Conservation (phyloP, 2,797 vertebrate genomes). For the Cirrhinus mrigala region DNA sequence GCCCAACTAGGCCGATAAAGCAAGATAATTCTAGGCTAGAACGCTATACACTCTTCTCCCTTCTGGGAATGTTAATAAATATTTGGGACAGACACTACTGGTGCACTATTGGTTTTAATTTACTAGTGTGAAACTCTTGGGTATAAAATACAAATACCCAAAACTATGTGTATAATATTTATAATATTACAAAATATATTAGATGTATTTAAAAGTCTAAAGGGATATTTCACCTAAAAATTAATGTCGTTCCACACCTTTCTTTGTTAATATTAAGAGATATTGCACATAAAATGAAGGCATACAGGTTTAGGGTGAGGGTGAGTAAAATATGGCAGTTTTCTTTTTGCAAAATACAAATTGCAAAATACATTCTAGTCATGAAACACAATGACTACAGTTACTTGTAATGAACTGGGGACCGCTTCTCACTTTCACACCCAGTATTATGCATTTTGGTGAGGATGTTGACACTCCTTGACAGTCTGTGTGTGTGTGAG, state of each 20-base stretch:
- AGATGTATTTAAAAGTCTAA: background rate
- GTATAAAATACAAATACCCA: background rate
- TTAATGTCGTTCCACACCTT: background rate
- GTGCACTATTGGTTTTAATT: background rate
- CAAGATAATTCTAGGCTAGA: conserved; percentile 35
- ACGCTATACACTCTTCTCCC: conserved; percentile 8
- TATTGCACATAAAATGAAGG: background rate
- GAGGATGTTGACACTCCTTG: conserved; percentile 41
- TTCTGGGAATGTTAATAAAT: conserved; percentile 28
- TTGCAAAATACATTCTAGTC: background rate
- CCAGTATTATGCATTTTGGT: conserved; percentile 42
- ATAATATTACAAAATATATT: background rate
- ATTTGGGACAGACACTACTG: background rate
- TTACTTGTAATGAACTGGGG: conserved; percentile 32
- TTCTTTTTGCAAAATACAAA: too few species aligned
- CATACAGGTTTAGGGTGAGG: background rate
- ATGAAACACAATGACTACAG: conserved; percentile 24
- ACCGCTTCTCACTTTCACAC: conserved; percentile 39
- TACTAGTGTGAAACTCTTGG: background rate
- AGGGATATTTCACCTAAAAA: background rate
- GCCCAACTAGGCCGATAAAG: conserved; percentile 52
- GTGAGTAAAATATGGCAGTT: background rate
- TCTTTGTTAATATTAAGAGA: background rate
- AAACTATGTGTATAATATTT: background rate
- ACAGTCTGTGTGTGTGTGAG: background rate